These are phyloP conservation scores for Operophtera brumata DNA, from an alignment of 2,888 invertebrate species.

Conservation along the genomic window DNA sequence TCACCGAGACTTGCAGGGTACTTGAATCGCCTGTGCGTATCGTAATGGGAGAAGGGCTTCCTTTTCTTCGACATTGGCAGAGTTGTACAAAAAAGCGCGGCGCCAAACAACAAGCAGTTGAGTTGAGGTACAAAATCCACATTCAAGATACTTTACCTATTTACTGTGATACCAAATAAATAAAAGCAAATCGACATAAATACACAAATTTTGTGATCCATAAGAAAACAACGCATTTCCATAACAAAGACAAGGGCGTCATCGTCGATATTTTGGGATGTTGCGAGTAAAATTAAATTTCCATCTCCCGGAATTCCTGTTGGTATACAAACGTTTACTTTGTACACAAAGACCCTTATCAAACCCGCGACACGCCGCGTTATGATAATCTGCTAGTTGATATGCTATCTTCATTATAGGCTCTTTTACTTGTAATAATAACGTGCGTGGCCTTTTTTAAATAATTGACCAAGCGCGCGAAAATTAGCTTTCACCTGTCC, in stretches of 20 bases:
- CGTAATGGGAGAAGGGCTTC: too few species aligned
- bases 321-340: constrained; percentile 1
- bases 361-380: neutral
- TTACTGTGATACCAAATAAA: too few species aligned
- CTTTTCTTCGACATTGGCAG: too few species aligned
- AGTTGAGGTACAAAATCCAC: too few species aligned
- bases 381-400: neutral
- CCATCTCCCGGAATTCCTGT: neutral
- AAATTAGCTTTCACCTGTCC: too few species aligned
- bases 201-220: neutral
- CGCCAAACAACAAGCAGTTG: too few species aligned
- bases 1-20: too few species aligned
- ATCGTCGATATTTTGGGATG: neutral
- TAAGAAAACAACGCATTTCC: neutral
- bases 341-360: constrained; percentile 6
- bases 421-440: too few species aligned
- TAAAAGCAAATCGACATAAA: neutral
- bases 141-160: neutral
- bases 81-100: too few species aligned
- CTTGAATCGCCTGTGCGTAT: too few species aligned
- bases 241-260: constrained; percentile 1
- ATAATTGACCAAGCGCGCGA: too few species aligned
- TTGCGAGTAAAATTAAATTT: constrained; percentile 6
- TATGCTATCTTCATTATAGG: neutral
- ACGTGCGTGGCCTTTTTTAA: neutral